These are phyloP conservation scores for Halictus rubicundus DNA, from an alignment of 1,140 invertebrate genomes.

Conservation along the genomic window DNA sequence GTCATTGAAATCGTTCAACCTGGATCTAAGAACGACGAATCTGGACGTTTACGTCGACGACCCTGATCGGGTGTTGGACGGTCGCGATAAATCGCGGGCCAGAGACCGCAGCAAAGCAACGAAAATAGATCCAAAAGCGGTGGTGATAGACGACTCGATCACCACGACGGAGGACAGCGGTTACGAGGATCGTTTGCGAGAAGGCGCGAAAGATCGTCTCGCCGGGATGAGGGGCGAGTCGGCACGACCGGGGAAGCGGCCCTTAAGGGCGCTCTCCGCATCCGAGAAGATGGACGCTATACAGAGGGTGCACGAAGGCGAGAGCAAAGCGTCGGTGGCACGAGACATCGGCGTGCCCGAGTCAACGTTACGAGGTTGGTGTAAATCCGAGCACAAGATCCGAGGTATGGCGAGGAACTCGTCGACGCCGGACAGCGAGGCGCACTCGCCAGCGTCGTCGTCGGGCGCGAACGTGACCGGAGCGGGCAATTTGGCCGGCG, in stretches of 20 bases:
- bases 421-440: conserved; percentile 82
- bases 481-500: conserved; percentile 51
- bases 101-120: neutral
- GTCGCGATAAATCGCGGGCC: neutral
- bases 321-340: conserved; percentile 91
- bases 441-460: conserved; percentile 77
- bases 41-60: conserved; percentile 13
- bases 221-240: conserved; percentile 62
- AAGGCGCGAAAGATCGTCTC: conserved; percentile 57
- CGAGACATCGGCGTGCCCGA: conserved; percentile 91
- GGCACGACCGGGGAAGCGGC: conserved; percentile 83
- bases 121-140: conserved; percentile 27
- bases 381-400: conserved; percentile 90
- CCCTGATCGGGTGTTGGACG: neutral
- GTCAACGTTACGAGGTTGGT: conserved; percentile 91
- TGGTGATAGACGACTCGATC: conserved; percentile 24
- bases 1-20: conserved; percentile 16
- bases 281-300: conserved; percentile 90
- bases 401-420: conserved; percentile 86
- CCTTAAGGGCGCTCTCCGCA: conserved; percentile 85
- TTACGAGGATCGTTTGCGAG: conserved; percentile 54
- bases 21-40: conserved; percentile 50
- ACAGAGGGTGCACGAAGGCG: conserved; percentile 88
- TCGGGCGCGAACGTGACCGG: conserved; percentile 78
- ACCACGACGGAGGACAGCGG: conserved; percentile 43